Percentiles rank a stretch among this genome's conserved stretches.
These are phyloP conservation scores for Dermatemys mawii DNA, from an alignment of 2,113 vertebrate genomes.

Conservation along the genomic window DNA sequence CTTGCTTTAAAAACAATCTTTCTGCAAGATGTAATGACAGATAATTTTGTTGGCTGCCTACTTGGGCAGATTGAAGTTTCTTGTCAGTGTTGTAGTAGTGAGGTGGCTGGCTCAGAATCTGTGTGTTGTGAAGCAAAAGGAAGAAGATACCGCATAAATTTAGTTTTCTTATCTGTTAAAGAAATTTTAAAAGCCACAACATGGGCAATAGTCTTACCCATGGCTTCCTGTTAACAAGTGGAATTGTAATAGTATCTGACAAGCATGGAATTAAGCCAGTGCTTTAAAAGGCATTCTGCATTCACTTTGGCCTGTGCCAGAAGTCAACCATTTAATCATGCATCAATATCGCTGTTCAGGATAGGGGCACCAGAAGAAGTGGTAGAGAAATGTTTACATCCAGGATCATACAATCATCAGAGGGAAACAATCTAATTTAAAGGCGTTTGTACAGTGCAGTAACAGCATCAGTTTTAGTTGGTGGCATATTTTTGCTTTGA, in stretches of 20 bases:
- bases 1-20: not conserved
- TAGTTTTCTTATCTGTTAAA: not conserved
- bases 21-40: not conserved
- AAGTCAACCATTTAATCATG: not conserved
- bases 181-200: not conserved
- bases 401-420: not conserved
- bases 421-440: not conserved
- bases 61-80: not conserved
- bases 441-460: not conserved
- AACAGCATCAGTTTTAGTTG: not conserved
- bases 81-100: not conserved
- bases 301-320: not conserved
- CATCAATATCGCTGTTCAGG: not conserved
- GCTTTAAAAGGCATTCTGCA: not conserved
- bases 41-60: not conserved
- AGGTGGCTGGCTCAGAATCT: not conserved
- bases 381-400: not conserved
- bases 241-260: not conserved
- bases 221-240: not conserved
- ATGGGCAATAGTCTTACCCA: not conserved
- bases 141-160: not conserved
- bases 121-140: not conserved
- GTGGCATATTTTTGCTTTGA: not conserved
- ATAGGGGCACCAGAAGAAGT: not conserved
- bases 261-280: not conserved